Conservation (phyloP, 2,797 vertebrate species). For the Chelonia mydas region DNA sequence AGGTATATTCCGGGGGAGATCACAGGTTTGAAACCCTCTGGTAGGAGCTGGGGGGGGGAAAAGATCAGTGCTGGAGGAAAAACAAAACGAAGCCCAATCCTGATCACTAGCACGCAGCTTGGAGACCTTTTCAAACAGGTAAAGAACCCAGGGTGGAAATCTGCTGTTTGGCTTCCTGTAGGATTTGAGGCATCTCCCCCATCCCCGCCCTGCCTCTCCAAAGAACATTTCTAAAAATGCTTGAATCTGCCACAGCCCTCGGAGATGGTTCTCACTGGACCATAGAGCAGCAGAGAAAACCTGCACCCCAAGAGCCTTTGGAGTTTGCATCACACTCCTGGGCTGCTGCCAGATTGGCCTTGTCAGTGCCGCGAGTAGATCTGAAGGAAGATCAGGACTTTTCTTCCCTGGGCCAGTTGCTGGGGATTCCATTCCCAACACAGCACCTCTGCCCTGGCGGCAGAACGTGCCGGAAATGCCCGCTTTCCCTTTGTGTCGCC, state of each 20-base stretch:
- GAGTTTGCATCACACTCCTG: background rate
- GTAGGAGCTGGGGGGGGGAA: background rate
- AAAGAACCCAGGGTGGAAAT: background rate
- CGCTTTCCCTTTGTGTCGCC: background rate
- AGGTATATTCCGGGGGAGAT: background rate
- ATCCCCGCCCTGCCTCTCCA: background rate
- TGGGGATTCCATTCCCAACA: background rate
- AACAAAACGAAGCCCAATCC: background rate
- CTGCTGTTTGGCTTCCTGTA: background rate
- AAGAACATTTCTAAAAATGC: background rate
- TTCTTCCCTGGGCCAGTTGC: background rate
- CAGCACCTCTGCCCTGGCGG: background rate
- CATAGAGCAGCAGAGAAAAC: background rate
- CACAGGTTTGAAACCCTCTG: background rate
- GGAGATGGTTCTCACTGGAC: background rate
- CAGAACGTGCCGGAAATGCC: background rate
- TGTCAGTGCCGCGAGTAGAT: background rate
- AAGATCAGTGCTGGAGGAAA: background rate
- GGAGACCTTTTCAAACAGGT: background rate
- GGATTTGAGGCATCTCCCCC: background rate
- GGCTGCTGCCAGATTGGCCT: background rate
- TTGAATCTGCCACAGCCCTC: too few species aligned
- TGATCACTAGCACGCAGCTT: background rate
- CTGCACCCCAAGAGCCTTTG: background rate
- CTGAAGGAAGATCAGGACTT: background rate